Evolutionary conservation across 2,797 vertebrate species (phyloP).

Genomic region (Scomberomorus guttatus): DNA sequence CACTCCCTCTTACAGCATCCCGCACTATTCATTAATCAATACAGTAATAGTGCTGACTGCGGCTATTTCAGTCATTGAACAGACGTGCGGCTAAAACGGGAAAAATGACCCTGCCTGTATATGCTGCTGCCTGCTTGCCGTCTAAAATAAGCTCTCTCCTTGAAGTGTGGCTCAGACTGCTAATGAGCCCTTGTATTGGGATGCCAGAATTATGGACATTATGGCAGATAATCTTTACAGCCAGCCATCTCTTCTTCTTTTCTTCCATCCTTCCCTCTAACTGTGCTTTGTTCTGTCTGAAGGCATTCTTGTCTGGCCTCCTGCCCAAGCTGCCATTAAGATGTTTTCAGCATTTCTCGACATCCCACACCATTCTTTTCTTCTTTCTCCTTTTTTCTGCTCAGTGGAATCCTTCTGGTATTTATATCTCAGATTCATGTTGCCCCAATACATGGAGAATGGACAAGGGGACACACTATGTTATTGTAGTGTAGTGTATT

Average conservation of each 20-base stretch:
- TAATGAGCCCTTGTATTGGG: constrained; percentile 71
- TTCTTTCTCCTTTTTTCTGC: constrained; percentile 20
- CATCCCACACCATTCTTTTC: constrained; percentile 55
- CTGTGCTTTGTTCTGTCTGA: constrained; percentile 57
- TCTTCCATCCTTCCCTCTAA: constrained; percentile 27
- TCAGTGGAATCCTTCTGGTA: constrained; percentile 31
- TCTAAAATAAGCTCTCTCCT: constrained; percentile 83
- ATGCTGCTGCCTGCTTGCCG: constrained; percentile 36
- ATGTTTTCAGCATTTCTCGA: constrained; percentile 66
- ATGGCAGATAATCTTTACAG: constrained; percentile 67
- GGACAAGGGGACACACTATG: not conserved
- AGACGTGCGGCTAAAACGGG: constrained; percentile 51
- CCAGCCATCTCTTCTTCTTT: constrained; percentile 9
- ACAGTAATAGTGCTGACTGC: constrained; percentile 82
- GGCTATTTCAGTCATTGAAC: constrained; percentile 55
- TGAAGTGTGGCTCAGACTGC: constrained; percentile 79
- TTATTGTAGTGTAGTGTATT: too few species aligned
- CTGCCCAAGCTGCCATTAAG: constrained; percentile 73
- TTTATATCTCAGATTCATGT: constrained; percentile 20
- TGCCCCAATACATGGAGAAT: not conserved
- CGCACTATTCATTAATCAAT: constrained; percentile 78
- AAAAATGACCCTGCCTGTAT: constrained; percentile 62
- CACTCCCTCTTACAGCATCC: constrained; percentile 54
- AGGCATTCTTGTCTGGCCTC: constrained; percentile 63
- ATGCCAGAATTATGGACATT: constrained; percentile 43